Evolutionary conservation across 2,797 vertebrate genomes (phyloP).

Genomic region (Adelosebastes latens): DNA sequence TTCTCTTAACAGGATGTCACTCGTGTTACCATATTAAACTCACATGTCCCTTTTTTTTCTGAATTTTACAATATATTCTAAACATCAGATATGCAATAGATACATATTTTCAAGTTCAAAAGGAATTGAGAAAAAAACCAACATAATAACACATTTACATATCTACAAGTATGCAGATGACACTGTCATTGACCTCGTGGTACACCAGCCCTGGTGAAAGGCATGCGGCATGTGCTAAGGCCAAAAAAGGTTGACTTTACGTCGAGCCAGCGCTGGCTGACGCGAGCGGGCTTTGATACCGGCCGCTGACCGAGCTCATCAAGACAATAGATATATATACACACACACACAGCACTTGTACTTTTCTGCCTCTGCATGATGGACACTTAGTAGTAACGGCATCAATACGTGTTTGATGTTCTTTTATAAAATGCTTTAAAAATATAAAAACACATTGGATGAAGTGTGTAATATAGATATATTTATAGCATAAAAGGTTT

Average conservation of each 20-base stretch:
- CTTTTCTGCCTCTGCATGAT: conserved; percentile 41
- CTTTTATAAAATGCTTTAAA: conserved; percentile 71
- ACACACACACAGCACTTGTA: conserved; percentile 12
- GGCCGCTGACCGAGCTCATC: conserved; percentile 44
- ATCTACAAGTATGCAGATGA: conserved; percentile 82
- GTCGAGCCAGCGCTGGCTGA: conserved; percentile 25
- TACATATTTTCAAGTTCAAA: conserved; percentile 86
- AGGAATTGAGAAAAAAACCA: conserved; percentile 77
- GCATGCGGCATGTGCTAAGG: conserved; percentile 44
- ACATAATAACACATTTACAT: conserved; percentile 79
- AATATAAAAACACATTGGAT: conserved; percentile 79
- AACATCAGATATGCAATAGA: conserved; percentile 70
- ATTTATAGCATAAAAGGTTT: conserved; percentile 75
- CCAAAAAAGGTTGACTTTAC: conserved; percentile 36
- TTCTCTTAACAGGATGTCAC: conserved; percentile 12
- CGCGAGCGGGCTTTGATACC: conserved; percentile 57
- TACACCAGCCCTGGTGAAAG: conserved; percentile 70
- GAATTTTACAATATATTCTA: conserved; percentile 73
- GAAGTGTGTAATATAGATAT: conserved; percentile 78
- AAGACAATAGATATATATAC: conserved; percentile 36
- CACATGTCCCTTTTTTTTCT: conserved; percentile 73
- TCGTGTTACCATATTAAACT: conserved; percentile 31
- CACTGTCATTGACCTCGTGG: conserved; percentile 63
- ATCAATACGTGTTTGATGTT: conserved; percentile 39
- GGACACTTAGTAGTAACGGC: conserved; percentile 60